Conservation (phyloP, 2,113 vertebrate genomes). For the Diadophis punctatus region DNA sequence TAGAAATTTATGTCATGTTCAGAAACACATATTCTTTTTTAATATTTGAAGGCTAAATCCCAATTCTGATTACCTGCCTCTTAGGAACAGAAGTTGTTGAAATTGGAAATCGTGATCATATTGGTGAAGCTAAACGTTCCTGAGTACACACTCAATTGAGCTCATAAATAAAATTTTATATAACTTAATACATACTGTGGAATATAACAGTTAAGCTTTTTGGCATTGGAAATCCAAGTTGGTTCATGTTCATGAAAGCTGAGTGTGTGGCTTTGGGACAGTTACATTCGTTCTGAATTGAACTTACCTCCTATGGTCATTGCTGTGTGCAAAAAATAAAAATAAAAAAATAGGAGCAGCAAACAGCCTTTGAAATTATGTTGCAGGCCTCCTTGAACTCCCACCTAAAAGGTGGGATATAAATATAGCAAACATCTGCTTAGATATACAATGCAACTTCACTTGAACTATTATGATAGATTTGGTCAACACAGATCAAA, state of each 20-base stretch:
- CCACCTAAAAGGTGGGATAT: not conserved
- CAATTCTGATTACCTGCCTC: constrained; percentile 24
- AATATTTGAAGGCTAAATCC: constrained; percentile 42
- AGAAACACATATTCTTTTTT: constrained; percentile 10
- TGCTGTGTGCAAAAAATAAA: not conserved
- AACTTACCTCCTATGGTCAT: not conserved
- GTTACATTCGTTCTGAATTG: not conserved
- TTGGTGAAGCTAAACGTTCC: not conserved
- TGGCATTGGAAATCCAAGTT: not conserved
- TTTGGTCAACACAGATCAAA: not conserved
- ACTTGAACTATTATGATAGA: not conserved
- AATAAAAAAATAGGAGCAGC: not conserved
- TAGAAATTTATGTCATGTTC: constrained; percentile 31
- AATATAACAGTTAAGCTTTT: not conserved
- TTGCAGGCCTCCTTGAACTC: not conserved
- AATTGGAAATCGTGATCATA: constrained; percentile 45
- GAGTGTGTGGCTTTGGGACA: not conserved
- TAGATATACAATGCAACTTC: not conserved
- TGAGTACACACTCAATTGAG: not conserved
- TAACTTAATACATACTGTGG: not conserved
- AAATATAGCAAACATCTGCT: not conserved
- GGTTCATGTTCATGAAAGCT: not conserved
- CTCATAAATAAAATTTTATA: not conserved
- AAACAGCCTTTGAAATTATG: not conserved
- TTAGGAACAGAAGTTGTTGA: constrained; percentile 13